Evolutionary conservation across 2,113 vertebrate species (phyloP).

Genomic region (Thunnus maccoyii): DNA sequence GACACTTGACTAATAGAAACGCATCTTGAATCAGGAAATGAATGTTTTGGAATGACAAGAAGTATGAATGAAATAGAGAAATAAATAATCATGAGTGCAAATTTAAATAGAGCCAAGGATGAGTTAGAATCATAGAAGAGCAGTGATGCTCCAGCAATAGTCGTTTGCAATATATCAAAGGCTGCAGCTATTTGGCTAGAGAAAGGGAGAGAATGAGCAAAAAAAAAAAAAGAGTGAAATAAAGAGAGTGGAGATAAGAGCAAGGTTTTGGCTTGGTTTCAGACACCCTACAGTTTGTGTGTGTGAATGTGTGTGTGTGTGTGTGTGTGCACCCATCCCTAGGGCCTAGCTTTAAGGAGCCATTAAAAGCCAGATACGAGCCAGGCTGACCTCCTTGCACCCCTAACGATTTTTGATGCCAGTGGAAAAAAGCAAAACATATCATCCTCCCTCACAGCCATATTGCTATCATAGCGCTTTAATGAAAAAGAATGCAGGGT

Average conservation of each 20-base stretch:
- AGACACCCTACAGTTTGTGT: slow-evolving; percentile 52
- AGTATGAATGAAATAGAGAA: slow-evolving; percentile 30
- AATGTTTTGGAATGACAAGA: slow-evolving; percentile 17
- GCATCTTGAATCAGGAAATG: not conserved
- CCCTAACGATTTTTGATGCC: slow-evolving; percentile 82
- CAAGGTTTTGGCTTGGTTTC: slow-evolving; percentile 71
- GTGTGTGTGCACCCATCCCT: slow-evolving; percentile 53
- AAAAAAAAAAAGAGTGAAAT: slow-evolving; percentile 53
- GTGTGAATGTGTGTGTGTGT: slow-evolving; percentile 39
- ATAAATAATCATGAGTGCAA: slow-evolving; percentile 35
- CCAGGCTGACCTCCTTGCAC: slow-evolving; percentile 79
- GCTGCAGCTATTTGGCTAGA: slow-evolving; percentile 60
- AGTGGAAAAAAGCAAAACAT: slow-evolving; percentile 77
- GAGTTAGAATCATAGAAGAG: slow-evolving; percentile 51
- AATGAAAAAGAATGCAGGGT: slow-evolving; percentile 82
- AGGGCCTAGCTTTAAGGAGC: slow-evolving; percentile 78
- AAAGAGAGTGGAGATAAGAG: slow-evolving; percentile 45
- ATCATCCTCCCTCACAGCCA: slow-evolving; percentile 72
- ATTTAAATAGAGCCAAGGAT: slow-evolving; percentile 37
- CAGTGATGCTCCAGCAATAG: slow-evolving; percentile 53
- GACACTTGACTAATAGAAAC: slow-evolving; percentile 12
- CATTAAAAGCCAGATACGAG: slow-evolving; percentile 81
- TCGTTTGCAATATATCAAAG: slow-evolving; percentile 67
- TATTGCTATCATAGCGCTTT: slow-evolving; percentile 81
- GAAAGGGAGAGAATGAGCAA: slow-evolving; percentile 40